Evolutionary conservation across 2,113 vertebrate genomes (phyloP).

Genomic region (Lasiurus cinereus): DNA sequence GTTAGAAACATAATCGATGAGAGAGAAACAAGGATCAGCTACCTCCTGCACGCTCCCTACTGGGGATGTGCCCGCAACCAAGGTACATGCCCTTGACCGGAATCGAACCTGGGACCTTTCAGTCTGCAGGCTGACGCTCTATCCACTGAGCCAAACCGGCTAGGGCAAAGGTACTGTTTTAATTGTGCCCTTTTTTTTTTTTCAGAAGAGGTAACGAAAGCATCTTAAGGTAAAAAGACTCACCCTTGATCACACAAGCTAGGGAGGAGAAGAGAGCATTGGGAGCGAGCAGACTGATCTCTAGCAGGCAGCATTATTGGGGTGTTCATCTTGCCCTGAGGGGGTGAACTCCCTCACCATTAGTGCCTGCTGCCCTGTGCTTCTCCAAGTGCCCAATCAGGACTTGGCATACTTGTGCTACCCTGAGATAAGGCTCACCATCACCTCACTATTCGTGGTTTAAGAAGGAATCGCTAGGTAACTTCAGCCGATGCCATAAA

Average conservation of each 20-base stretch:
- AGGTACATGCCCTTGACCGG: too few relatives aligned
- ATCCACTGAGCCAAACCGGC: too few relatives aligned
- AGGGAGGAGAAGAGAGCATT: not conserved
- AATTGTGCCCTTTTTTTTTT: constrained; percentile 40
- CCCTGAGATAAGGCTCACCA: not conserved
- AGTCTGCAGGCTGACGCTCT: too few relatives aligned
- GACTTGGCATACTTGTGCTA: not conserved
- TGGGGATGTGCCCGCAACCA: too few relatives aligned
- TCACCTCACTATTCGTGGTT: constrained; percentile 3
- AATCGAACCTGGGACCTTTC: too few relatives aligned
- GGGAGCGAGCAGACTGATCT: not conserved
- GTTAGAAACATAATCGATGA: too few relatives aligned
- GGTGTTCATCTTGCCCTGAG: not conserved
- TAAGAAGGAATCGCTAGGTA: constrained; percentile 26
- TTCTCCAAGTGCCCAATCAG: not conserved
- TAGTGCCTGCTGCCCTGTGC: not conserved
- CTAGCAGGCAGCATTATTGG: not conserved
- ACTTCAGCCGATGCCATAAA: constrained; percentile 3
- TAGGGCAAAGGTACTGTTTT: not conserved
- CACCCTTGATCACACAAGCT: not conserved
- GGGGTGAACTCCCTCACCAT: not conserved
- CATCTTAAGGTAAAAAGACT: constrained; percentile 37
- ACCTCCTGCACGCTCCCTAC: too few relatives aligned
- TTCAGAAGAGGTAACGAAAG: constrained; percentile 40
- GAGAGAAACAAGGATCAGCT: too few relatives aligned